A percentile compares a stretch with the other conserved stretches of the same genome.
Conservation (phyloP, 2,113 vertebrate species). For the Aspidoscelis tigris region DNA sequence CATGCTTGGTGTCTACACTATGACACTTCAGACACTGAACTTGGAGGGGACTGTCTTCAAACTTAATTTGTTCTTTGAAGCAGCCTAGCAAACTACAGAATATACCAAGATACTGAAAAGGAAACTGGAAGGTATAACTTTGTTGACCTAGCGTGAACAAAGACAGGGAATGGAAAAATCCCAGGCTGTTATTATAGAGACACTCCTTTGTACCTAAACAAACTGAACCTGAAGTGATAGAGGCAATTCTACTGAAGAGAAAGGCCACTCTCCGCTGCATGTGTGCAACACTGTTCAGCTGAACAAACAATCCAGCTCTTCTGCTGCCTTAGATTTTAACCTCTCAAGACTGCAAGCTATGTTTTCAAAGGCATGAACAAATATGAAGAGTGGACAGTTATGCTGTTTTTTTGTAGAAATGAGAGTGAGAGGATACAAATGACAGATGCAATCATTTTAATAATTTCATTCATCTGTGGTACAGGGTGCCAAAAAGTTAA, state of each 20-base stretch:
- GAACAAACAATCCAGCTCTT: not conserved
- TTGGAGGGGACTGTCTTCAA: not conserved
- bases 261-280: not conserved
- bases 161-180: constrained; percentile 5
- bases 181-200: not conserved
- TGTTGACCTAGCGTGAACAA: not conserved
- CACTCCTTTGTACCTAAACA: not conserved
- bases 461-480: not conserved
- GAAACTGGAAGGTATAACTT: not conserved
- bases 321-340: not conserved
- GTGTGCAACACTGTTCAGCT: not conserved
- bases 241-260: not conserved
- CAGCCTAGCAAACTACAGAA: not conserved
- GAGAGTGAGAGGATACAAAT: not conserved
- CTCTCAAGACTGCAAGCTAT: not conserved
- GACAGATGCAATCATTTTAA: not conserved
- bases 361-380: not conserved
- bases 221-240: not conserved
- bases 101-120: not conserved
- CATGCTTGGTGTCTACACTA: not conserved
- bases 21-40: not conserved
- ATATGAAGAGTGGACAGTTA: not conserved
- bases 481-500: not conserved
- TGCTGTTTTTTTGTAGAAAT: not conserved
- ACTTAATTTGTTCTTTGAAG: not conserved